Percentiles rank a stretch among this genome's conserved stretches.
Evolutionary conservation across 2,888 invertebrate species (phyloP).

Genomic region (Calameuta pallipes): DNA sequence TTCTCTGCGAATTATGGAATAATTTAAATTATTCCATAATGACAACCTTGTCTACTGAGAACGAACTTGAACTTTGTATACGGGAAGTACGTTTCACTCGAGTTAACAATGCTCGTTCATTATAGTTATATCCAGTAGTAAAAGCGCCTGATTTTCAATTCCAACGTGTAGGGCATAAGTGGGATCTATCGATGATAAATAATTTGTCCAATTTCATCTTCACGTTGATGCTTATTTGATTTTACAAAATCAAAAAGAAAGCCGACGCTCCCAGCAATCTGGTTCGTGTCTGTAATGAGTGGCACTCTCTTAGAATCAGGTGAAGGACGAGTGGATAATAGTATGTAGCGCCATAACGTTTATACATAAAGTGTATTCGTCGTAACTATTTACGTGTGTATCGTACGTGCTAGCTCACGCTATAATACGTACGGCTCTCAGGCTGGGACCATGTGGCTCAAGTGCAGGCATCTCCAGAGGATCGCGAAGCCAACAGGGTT

Average conservation of each 20-base stretch:
- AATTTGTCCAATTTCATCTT: neutral
- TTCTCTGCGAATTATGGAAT: neutral
- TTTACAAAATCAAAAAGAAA: neutral
- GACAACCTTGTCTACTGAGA: neutral
- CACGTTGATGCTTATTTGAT: neutral
- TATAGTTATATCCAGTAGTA: neutral
- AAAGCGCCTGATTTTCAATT: neutral
- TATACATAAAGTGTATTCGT: neutral
- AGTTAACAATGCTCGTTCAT: neutral
- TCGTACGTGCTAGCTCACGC: neutral
- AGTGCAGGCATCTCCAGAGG: neutral
- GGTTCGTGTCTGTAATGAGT: constrained; percentile 2
- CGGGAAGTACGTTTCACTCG: neutral
- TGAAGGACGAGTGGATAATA: constrained; percentile 5
- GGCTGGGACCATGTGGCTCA: neutral
- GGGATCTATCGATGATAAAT: neutral
- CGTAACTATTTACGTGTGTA: neutral
- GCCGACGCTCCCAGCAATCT: neutral
- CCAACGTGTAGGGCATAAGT: neutral
- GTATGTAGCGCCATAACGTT: neutral
- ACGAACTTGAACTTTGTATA: neutral
- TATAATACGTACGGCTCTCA: neutral
- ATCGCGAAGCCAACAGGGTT: neutral
- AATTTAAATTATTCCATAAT: neutral
- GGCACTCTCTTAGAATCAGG: constrained; percentile 1